Evolutionary conservation across 2,797 vertebrate genomes (phyloP), one percentile per base, ranked within the genome.

Genomic region (Crocidura indochinensis): DNA sequence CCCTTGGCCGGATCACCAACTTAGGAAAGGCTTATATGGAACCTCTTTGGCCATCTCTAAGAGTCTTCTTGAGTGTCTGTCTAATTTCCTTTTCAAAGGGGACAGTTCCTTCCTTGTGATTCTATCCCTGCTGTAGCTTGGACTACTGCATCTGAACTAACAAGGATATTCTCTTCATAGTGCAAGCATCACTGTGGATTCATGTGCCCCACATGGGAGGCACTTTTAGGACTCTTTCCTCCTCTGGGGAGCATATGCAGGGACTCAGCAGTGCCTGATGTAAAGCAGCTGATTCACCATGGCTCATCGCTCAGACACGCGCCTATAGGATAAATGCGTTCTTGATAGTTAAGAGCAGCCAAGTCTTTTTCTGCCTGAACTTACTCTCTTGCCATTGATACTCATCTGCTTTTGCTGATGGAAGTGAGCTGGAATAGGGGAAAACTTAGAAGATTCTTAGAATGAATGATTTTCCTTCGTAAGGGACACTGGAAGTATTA

Each of bases 231-330:
- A 17, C 6, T 19, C 14, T 79, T 86, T 91, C 24, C 31, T 22
- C 88, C 44, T 77, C 31, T 27, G 1, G 17, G 49, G 69, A 68
- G 6, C 29, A 12, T 60, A 17, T 60, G 71, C 62, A 83, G 86
- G 83, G 56, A 87, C 71, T 75, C 85, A 56, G 4, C 49, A 74
- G 83, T 15, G 60, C 19, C 26, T 82, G 38, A 75, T 53, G 29
- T 84, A 56, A 65, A 89, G 29, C 38, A 72, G 71, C 49, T 84
- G 65, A 69, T 68, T 90, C 75, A 84, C 60, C 29, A 64, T 82
- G 75, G 9, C 74, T 83, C n/a, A 14, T 51, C 60, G 71, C 69
- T 93, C 60, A 74, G n/a, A 84, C 24, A n/a, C 6, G 2, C 53
- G 56, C 22, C 7, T 53, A 24, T n/a, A 77, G 62, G 64, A 77